Evolutionary conservation across 2,113 vertebrate genomes (phyloP).

Genomic region (Carassius carassius): DNA sequence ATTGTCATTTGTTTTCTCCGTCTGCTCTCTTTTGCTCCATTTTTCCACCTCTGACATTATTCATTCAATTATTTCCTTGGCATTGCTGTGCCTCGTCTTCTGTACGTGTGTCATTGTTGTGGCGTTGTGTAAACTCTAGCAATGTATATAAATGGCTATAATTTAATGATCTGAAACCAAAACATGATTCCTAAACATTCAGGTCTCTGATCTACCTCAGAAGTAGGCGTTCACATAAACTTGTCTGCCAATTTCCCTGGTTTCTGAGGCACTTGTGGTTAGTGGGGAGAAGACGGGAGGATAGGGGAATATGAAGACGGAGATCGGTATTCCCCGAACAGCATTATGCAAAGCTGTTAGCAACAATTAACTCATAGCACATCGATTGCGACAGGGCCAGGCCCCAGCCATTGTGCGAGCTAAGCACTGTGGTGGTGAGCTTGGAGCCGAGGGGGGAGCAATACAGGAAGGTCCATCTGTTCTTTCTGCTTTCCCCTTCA

Average conservation of each 20-base stretch:
- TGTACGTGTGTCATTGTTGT: neutral
- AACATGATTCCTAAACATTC: slow-evolving; percentile 46
- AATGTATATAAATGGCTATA: slow-evolving; percentile 30
- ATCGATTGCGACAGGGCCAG: slow-evolving; percentile 71
- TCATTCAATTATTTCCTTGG: slow-evolving; percentile 54
- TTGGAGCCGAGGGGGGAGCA: no score
- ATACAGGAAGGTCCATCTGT: no score
- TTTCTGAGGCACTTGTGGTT: slow-evolving; percentile 39
- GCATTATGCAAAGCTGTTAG: slow-evolving; percentile 78
- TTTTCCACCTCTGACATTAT: slow-evolving; percentile 59
- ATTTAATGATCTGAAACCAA: slow-evolving; percentile 35
- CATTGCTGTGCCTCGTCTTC: slow-evolving; percentile 35
- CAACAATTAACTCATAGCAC: slow-evolving; percentile 85
- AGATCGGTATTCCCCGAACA: slow-evolving; percentile 77
- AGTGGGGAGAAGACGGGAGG: slow-evolving; percentile 55
- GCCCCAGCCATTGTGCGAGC: no score
- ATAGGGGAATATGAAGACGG: slow-evolving; percentile 65
- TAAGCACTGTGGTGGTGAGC: no score
- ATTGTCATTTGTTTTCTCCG: slow-evolving; percentile 72
- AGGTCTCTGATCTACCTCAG: slow-evolving; percentile 35
- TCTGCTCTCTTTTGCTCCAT: slow-evolving; percentile 57
- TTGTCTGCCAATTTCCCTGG: slow-evolving; percentile 23
- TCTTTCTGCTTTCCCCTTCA: no score
- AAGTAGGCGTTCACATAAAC: slow-evolving; percentile 48
- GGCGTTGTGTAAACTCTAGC: slow-evolving; percentile 48